Base-by-base conservation (phyloP, 2,797 vertebrate genomes). In the Amphiprion clarkii region DNA sequence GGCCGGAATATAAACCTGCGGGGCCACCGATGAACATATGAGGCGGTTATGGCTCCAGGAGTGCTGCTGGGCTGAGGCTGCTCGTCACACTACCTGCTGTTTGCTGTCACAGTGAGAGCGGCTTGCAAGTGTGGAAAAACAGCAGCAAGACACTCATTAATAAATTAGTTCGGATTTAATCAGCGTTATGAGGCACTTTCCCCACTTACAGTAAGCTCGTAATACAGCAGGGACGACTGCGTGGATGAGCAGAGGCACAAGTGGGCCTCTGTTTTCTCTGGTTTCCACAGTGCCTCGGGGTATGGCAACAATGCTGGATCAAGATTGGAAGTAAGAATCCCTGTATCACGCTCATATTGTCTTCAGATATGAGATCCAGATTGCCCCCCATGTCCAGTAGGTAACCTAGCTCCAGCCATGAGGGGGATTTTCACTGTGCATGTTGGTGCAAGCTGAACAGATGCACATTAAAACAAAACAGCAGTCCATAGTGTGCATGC, bases 101-200 rank as follows among this genome's bases (percentile, higher is more conserved):
- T 72, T 74, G 79, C 80, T 87, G 53, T 81, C 82, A 85, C 61
- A 8, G 56, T 10, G 63, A 71, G 76, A 80, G 56, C 40, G 13
- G 70, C 75, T 65, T 67, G 67, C 29, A 81, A 84, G 74, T 68
- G 70, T 60, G 49, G 57, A 48, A 53, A 48, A 66, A 74, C 73
- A 87, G 69, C 84, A 89, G 84, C 79, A 86, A 76, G 72, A 76
- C 67, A 58, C 81, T 86, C 85, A 85, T 86, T 84, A 83, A 88
- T 89, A 84, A 55, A 82, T 76, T 13, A 49, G 73, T 81, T 59
- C 25, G 17, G 69, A 55, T 82, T 85, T 74, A 79, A 77, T 78
- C 61, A 70, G 78, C 67, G 49, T 71, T 68, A 44, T 81, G 74
- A 21, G 70, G 55, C 51, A 53, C 54, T 42, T 74, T 86, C 76